Evolutionary conservation across 2,113 vertebrate species (phyloP), one percentile per base, ranked within the genome.

Genomic region (Saccopteryx leptura): DNA sequence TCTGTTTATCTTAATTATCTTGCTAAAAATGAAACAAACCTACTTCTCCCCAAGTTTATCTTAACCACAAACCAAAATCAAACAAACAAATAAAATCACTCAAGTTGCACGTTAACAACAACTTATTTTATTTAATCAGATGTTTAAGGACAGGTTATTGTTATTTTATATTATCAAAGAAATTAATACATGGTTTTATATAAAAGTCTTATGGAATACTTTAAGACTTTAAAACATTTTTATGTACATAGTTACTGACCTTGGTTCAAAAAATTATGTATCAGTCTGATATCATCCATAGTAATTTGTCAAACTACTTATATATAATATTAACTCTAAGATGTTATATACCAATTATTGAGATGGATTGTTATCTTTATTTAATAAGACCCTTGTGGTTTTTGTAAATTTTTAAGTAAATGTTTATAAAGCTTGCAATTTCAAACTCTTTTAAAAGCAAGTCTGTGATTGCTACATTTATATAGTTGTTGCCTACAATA

Each of bases 331-430:
- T 58, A 81, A n/a, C 23, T 71, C 3, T 78, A 76, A 79, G 12
- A 54, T 68, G 1, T 33, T 56, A 54, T 24, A 21, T 69, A 87
- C 24, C 56, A 83, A 39, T 33, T 75, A 66, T 48, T 39, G 3
- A 79, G 7, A 65, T 46, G 1, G 1, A n/a, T n/a, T 90, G 80
- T 87, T 52, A 33, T 74, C 4, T 71, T 52, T 58, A 24, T 58
- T 5, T 39, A 54, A 66, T 46, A 74, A 33, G 7, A 0, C 7
- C 65, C 0, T 2, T 74, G 5, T 33, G 12, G 10, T 3, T 1
- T 58, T 11, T 79, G 84, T 31, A 79, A 63, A 72, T 21, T 28
- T 92, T 78, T 19, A 74, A 75, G 23, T n/a, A 8, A 11, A 21
- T 48, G n/a, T 68, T 87, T 50, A 2, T 10, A 58, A 82, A 66